Percentiles rank a stretch among this genome's conserved stretches.
Conservation (phyloP, 2,797 vertebrate species). For the Lutjanus argentimaculatus region DNA sequence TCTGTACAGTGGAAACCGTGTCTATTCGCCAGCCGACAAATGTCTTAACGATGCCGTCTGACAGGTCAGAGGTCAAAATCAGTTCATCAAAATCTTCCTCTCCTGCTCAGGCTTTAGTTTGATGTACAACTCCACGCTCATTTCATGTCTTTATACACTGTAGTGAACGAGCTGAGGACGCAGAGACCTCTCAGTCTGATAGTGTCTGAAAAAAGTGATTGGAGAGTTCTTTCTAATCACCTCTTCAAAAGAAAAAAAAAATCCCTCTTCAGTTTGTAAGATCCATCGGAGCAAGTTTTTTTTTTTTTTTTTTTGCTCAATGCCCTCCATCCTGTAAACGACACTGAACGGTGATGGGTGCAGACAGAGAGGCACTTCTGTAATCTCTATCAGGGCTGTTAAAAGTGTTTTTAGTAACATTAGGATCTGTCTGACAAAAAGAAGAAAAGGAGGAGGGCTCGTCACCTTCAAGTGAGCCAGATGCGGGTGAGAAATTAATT, state of each 20-base stretch:
- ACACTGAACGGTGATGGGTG: conserved; percentile 30
- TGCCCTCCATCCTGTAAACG: conserved; percentile 56
- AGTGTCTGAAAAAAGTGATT: conserved; percentile 40
- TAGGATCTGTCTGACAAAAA: not conserved
- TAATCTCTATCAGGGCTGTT: conserved; percentile 66
- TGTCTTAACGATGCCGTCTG: not conserved
- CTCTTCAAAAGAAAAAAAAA: not conserved
- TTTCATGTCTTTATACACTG: conserved; percentile 44
- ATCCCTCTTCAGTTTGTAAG: conserved; percentile 15
- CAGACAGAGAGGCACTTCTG: conserved; percentile 72
- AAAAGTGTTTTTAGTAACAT: conserved; percentile 45
- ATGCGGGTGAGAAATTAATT: conserved; percentile 4
- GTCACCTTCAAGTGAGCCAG: not conserved
- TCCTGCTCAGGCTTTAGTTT: not conserved
- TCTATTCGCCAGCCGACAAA: conserved; percentile 12
- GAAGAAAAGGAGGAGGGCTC: not conserved
- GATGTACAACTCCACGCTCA: conserved; percentile 18
- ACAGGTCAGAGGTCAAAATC: conserved; percentile 11
- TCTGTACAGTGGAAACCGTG: conserved; percentile 40
- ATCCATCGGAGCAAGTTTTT: conserved; percentile 21
- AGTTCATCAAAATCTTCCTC: conserved; percentile 4
- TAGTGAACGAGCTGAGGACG: conserved; percentile 45
- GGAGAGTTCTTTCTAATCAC: conserved; percentile 35
- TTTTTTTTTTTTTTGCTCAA: not conserved
- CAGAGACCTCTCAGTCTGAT: conserved; percentile 14